Base-by-base conservation (phyloP, 1,140 invertebrate species). In the Hydropsyche tenuis region DNA sequence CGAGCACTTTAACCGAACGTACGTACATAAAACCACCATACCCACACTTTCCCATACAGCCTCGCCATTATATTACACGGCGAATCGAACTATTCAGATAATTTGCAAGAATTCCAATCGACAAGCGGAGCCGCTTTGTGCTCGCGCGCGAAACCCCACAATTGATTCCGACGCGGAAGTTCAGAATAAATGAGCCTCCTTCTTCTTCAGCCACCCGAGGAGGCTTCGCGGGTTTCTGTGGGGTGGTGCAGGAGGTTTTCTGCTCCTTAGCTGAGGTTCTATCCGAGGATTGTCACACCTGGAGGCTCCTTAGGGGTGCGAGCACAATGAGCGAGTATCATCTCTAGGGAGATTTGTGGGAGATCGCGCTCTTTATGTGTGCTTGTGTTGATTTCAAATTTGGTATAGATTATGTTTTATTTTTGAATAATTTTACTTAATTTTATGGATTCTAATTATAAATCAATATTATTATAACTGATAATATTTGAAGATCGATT, bases 141-240 rank as follows among this genome's bases (percentile, higher is more conserved):
- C 56, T 23, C 56, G n/a, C 22, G 18, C 22, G 9, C n/a, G 18
- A 23, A 16, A 22, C n/a, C 43, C 6, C 22, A 72, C 73, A 75
- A 75, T 75, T 75, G 73, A 75, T 75, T 75, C 25, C 64, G 30
- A 68, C 56, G 73, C 30, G 62, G 45, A 72, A 75, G 62, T 72
- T 75, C 37, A 27, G 63, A 75, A 75, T 75, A 64, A 64, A 75
- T 68, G 73, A 56, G 63, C 56, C 23, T 23, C 56, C 56, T 14
- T 20, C 56, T 20, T 23, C 56, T 60, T 4, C 16, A 6, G 2
- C 45, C 12, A 48, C 22, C 5, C 20, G 18, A 23, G 22, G 23
- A 23, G 56, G 18, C 23, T 23, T 22, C 12, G 23, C 9, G 20
- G 56, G 12, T 48, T 48, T 14, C 45, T 48, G 2, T 16, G 2